These are phyloP conservation scores for Panthera uncia DNA, from an alignment of 2,113 vertebrate species.

Conservation along the genomic window DNA sequence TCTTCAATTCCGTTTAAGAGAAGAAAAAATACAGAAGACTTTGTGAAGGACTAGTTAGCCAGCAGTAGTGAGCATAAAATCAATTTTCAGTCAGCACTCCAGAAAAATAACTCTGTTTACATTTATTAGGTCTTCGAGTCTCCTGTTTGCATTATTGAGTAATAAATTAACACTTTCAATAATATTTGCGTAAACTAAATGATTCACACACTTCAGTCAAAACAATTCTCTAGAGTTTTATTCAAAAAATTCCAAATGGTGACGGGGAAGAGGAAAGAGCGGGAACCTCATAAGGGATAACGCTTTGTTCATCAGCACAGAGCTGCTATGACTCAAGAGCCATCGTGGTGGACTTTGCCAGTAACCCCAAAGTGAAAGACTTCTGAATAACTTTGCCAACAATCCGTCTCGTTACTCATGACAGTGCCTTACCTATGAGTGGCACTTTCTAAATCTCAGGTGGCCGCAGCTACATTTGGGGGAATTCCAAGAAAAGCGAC, in stretches of 20 bases:
- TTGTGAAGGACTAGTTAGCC: neutral
- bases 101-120: neutral
- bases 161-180: conserved; percentile 8
- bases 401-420: neutral
- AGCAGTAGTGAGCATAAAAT: neutral
- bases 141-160: neutral
- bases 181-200: neutral
- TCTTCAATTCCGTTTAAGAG: neutral
- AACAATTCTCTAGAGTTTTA: neutral
- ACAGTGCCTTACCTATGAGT: neutral
- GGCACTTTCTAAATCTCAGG: neutral
- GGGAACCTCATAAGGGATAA: neutral
- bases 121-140: neutral
- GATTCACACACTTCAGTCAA: neutral
- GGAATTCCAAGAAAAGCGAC: neutral
- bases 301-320: neutral
- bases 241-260: neutral
- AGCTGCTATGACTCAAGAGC: neutral
- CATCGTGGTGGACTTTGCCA: neutral
- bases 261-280: neutral
- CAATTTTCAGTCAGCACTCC: neutral
- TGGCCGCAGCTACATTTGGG: neutral
- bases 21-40: neutral
- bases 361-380: neutral
- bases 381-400: neutral